Conservation (phyloP, 2,113 vertebrate species). For the Oceanodroma tethys region DNA sequence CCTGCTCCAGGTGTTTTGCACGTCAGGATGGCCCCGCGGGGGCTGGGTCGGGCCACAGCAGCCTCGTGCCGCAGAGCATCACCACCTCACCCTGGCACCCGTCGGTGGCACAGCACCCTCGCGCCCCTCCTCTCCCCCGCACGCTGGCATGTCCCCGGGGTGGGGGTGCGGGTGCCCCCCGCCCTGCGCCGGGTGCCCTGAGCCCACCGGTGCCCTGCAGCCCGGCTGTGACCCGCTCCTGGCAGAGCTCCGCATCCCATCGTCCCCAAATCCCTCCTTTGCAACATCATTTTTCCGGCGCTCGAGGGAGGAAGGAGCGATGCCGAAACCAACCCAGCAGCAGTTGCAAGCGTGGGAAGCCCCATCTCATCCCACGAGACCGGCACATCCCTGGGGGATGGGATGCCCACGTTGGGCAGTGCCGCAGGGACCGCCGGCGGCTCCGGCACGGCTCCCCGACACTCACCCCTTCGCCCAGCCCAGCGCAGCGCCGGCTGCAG, state of each 20-base stretch:
- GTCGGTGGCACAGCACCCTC: background rate
- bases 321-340: background rate
- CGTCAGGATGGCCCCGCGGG: too few species aligned
- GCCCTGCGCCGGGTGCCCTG: background rate
- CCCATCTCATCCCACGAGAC: background rate
- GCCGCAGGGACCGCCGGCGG: accelerated
- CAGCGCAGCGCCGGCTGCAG: background rate
- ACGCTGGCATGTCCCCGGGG: accelerated
- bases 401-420: background rate
- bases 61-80: background rate
- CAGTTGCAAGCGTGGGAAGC: background rate
- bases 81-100: background rate
- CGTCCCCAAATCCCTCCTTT: background rate
- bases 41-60: background rate
- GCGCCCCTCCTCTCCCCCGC: background rate
- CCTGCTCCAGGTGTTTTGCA: background rate
- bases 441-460: accelerated
- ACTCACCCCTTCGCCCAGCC: background rate
- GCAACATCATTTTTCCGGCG: background rate
- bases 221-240: background rate
- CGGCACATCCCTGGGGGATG: background rate
- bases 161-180: background rate
- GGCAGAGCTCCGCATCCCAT: background rate
- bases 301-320: background rate
- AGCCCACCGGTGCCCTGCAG: background rate